phyloP scores from a whole-genome alignment of 2,888 invertebrate species.

The Lasius fuliginosus region DNA sequence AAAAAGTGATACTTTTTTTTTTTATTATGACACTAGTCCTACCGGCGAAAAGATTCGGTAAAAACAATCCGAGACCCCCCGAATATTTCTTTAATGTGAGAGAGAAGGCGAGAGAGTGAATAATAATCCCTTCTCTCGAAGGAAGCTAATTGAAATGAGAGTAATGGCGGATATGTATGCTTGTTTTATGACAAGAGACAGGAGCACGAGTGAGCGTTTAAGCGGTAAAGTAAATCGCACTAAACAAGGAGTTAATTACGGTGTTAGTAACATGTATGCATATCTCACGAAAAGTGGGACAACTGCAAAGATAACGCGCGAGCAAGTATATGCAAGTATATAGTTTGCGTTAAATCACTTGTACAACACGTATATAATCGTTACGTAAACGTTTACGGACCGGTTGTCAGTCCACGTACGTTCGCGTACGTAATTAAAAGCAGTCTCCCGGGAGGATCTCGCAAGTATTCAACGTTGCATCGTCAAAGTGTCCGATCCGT shows the following conservation, averaged over 20 bases:
- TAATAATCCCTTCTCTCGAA: background rate
- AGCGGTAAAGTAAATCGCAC: slow-evolving; percentile 9
- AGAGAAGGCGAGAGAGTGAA: background rate
- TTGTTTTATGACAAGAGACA: background rate
- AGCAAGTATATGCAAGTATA: background rate
- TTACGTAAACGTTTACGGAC: slow-evolving; percentile 68
- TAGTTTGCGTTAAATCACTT: slow-evolving; percentile 63
- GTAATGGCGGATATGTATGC: background rate
- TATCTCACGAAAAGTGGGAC: slow-evolving; percentile 67
- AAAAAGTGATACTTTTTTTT: background rate
- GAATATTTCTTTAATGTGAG: background rate
- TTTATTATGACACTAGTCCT: background rate
- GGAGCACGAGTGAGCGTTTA: background rate
- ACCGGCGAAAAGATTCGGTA: background rate
- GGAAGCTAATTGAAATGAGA: background rate
- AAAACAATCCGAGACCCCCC: background rate
- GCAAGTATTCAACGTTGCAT: background rate
- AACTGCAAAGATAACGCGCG: slow-evolving; percentile 61
- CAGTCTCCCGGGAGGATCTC: background rate
- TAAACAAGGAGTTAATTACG: slow-evolving; percentile 40
- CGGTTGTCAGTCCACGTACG: slow-evolving; percentile 59
- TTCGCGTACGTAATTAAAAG: slow-evolving; percentile 59
- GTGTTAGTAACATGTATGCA: slow-evolving; percentile 43
- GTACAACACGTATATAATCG: slow-evolving; percentile 48
- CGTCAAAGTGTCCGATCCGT: background rate